A percentile compares a stretch with the other conserved stretches of the same genome.
Conservation (phyloP, 2,113 vertebrate genomes). For the Aldabrachelys gigantea region DNA sequence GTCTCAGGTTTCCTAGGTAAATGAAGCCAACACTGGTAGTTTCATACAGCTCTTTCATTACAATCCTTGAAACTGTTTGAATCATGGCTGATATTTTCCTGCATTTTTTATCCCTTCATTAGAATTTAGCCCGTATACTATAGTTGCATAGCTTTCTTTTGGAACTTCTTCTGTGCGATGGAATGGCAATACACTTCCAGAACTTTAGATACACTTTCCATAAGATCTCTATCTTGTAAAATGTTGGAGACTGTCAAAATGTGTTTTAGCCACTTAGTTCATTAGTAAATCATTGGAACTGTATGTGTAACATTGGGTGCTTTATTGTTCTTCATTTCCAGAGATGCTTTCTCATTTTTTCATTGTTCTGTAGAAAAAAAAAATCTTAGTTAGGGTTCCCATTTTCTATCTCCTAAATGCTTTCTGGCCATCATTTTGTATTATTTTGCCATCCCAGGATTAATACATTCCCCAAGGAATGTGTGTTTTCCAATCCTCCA, state of each 20-base stretch:
- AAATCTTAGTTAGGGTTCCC: neutral
- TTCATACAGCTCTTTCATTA: neutral
- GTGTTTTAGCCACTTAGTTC: neutral
- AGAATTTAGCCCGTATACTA: neutral
- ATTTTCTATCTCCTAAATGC: neutral
- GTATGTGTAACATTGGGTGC: rapidly evolving
- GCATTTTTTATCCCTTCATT: neutral
- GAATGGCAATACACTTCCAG: neutral
- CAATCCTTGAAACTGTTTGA: neutral
- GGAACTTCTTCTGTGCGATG: neutral
- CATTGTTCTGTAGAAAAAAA: neutral
- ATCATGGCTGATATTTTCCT: neutral
- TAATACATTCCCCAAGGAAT: neutral
- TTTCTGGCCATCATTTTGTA: neutral
- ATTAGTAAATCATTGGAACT: neutral
- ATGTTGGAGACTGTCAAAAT: neutral
- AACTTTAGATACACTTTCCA: neutral
- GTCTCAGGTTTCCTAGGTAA: neutral
- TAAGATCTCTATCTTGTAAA: neutral
- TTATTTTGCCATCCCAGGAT: neutral
- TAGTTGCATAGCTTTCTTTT: neutral
- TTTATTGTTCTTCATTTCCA: neutral
- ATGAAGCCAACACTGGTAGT: neutral
- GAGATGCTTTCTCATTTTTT: neutral
- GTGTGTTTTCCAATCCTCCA: neutral